Base-by-base conservation (phyloP, 2,888 invertebrate genomes). In the Drosophila paranaensis region DNA sequence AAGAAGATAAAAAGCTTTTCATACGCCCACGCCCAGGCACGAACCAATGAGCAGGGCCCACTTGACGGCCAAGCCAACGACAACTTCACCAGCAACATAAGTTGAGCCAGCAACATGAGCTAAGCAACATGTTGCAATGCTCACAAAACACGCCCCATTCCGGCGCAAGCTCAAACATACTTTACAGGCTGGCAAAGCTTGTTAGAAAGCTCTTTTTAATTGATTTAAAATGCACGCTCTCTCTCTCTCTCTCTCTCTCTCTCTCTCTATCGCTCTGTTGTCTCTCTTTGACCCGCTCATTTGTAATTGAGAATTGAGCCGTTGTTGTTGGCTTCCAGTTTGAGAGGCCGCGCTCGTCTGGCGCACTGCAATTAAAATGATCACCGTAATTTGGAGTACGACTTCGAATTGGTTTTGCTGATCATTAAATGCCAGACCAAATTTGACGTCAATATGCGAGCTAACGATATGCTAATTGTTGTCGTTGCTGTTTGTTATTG, bases 341-440 rank as follows among this genome's bases (percentile, higher is more conserved):
- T 60, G 55, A 66, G 57, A 61, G 61, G 30, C 53, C 39, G 66
- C 57, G 58, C 20, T 45, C 30, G 60, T 16, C 62, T 54, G 90
- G 91, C 91, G 91, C 91, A 91, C 74, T 81, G 83, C 90, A 90
- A 89, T 89, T 89, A 91, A 89, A 79, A 54, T 81, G 90, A 89
- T 86, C 77, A 83, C 81, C 74, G 83, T 88, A 88, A 90, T 89
- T 87, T 88, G 56, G 55, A 74, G 63, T 73, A 76, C 65, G 75
- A 76, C 65, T 81, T 69, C 74, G 82, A 76, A 74, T 79, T 67
- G 71, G n/a, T 67, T 75, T 64, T 65, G 77, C 66, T 58, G 73
- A 61, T 81, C 77, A 77, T 77, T 77, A 81, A 77, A 66, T 77
- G 73, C 42, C 72, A 66, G 58, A 67, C 79, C 65, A 88, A 89